These are phyloP conservation scores for Andrena fulva DNA, from an alignment of 2,888 invertebrate species.

Conservation along the genomic window DNA sequence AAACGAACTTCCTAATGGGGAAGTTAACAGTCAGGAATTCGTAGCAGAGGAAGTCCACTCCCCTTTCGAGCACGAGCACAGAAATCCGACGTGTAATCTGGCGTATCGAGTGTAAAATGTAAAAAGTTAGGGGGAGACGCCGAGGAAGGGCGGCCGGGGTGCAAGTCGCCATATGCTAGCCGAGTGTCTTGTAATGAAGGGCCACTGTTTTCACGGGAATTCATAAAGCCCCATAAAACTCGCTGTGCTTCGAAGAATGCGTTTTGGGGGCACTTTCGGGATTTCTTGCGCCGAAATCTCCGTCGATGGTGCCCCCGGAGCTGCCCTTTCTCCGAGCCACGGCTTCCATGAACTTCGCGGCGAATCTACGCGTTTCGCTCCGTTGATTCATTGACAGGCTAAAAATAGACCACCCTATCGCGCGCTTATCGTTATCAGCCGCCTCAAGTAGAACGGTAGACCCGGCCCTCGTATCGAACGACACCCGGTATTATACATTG, in stretches of 20 bases:
- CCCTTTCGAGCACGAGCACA: slow-evolving; percentile 19
- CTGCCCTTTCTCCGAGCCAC: not conserved
- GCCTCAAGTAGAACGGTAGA: slow-evolving; percentile 13
- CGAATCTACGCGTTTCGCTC: slow-evolving; percentile 28
- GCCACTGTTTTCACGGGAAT: slow-evolving; percentile 55
- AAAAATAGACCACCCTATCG: slow-evolving; percentile 69
- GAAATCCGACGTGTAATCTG: slow-evolving; percentile 65
- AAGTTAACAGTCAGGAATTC: slow-evolving; percentile 60
- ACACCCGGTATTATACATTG: slow-evolving; percentile 61
- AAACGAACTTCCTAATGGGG: slow-evolving; percentile 60
- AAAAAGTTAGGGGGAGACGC: slow-evolving; percentile 31
- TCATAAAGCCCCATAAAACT: slow-evolving; percentile 59
- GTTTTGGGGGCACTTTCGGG: slow-evolving; percentile 27
- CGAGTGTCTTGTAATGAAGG: slow-evolving; percentile 48
- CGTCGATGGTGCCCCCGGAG: not conserved
- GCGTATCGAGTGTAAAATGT: slow-evolving; percentile 56
- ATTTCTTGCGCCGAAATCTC: slow-evolving; percentile 21
- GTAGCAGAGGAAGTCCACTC: slow-evolving; percentile 53
- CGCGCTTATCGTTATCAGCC: slow-evolving; percentile 68
- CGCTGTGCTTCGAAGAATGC: slow-evolving; percentile 46
- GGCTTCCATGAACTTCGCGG: not conserved
- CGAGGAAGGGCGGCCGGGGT: slow-evolving; percentile 22
- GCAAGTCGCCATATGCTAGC: slow-evolving; percentile 62
- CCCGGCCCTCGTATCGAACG: not conserved
- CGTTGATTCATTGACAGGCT: slow-evolving; percentile 43